Evolutionary conservation across 2,113 vertebrate species (phyloP).

Genomic region (Nothoprocta pentlandii): DNA sequence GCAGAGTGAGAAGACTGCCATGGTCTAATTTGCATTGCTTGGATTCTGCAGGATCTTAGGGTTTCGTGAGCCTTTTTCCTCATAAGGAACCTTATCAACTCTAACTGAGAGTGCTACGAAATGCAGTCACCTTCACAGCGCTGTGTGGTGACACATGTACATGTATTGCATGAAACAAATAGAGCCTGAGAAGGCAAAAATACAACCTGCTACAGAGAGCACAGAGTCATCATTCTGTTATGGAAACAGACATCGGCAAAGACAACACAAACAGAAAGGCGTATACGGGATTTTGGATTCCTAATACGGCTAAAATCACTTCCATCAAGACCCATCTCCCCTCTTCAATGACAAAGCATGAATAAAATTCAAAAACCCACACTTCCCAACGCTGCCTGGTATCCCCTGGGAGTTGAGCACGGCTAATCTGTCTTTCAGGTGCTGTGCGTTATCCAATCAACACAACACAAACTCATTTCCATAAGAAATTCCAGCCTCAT

Average conservation of each 20-base stretch:
- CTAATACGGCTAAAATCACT: slow-evolving; percentile 35
- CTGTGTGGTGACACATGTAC: background rate
- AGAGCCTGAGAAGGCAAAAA: background rate
- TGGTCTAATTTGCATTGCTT: background rate
- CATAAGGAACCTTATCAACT: background rate
- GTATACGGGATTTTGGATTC: background rate
- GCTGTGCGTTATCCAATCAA: slow-evolving; percentile 56
- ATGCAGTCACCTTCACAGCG: background rate
- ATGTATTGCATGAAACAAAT: background rate
- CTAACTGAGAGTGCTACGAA: background rate
- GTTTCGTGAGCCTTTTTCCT: background rate
- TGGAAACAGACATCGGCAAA: slow-evolving; percentile 1
- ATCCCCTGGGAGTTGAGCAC: slow-evolving; percentile 43
- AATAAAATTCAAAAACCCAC: slow-evolving; percentile 40
- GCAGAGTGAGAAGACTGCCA: background rate
- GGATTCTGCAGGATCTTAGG: background rate
- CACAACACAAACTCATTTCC: slow-evolving; percentile 60
- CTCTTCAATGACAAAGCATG: slow-evolving; percentile 50
- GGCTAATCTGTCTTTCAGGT: slow-evolving; percentile 61
- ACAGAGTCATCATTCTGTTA: background rate
- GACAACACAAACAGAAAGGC: slow-evolving; percentile 22
- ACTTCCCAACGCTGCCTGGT: slow-evolving; percentile 62
- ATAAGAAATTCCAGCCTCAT: slow-evolving; percentile 66
- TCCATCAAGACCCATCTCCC: slow-evolving; percentile 31
- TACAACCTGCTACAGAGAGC: background rate